Evolutionary conservation across 2,888 invertebrate genomes (phyloP).

Genomic region (Eristalinus sepulchralis): DNA sequence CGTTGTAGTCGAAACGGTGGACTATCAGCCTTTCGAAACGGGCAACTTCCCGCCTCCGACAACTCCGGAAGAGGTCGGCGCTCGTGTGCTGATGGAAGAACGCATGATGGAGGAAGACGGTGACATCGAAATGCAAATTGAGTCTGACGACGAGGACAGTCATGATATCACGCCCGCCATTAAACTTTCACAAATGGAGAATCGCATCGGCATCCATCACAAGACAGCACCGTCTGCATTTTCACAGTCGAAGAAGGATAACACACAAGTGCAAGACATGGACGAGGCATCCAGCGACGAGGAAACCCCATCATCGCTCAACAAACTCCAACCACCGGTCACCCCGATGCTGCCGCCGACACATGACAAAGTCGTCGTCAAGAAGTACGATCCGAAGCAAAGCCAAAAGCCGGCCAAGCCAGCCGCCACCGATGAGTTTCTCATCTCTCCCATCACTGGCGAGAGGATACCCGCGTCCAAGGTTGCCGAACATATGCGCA

Average conservation of each 20-base stretch:
- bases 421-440: conserved; percentile 90
- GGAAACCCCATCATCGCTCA: conserved; percentile 82
- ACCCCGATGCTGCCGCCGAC: conserved; percentile 91
- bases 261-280: conserved; percentile 92
- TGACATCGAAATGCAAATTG: conserved; percentile 94
- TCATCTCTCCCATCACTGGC: conserved; percentile 99
- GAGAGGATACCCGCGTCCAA: conserved; percentile 98
- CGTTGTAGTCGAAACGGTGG: conserved; percentile 99
- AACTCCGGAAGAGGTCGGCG: conserved; percentile 98
- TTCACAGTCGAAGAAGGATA: conserved; percentile 80
- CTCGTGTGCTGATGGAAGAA: conserved; percentile 94
- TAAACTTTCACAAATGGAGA: conserved; percentile 86
- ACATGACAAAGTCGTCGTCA: conserved; percentile 96
- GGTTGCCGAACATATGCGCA: conserved; percentile 98
- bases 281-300: conserved; percentile 93
- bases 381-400: conserved; percentile 98
- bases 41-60: conserved; percentile 98
- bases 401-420: conserved; percentile 84
- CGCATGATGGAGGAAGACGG: conserved; percentile 89
- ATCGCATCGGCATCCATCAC: conserved; percentile 81
- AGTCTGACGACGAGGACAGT: conserved; percentile 88
- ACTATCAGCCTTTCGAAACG: conserved; percentile 97
- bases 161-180: conserved; percentile 80
- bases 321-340: conserved; percentile 77
- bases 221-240: conserved; percentile 80